Conservation (phyloP, 2,797 vertebrate species). For the Florisuga fusca region DNA sequence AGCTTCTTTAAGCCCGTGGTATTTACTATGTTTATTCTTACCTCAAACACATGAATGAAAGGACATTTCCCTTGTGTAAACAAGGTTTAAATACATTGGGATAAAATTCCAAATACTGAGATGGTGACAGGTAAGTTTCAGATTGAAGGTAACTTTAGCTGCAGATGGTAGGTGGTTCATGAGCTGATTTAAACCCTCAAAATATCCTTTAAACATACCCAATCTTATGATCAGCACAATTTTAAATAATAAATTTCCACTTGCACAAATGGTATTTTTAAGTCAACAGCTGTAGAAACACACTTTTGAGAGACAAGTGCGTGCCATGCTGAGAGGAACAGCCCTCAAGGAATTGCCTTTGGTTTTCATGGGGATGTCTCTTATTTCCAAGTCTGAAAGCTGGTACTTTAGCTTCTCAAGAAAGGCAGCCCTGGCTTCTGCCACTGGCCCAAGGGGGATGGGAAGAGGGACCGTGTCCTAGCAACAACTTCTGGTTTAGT, state of each 20-base stretch:
- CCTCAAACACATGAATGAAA: background rate
- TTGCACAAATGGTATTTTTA: background rate
- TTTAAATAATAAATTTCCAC: background rate
- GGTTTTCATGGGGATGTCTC: background rate
- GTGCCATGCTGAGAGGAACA: background rate
- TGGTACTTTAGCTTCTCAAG: background rate
- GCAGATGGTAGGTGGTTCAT: background rate
- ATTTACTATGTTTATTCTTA: constrained; percentile 22
- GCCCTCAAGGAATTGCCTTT: background rate
- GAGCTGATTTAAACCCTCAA: background rate
- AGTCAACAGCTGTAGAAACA: background rate
- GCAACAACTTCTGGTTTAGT: background rate
- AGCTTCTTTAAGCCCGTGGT: background rate
- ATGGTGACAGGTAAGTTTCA: background rate
- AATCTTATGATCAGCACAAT: background rate
- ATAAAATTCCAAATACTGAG: background rate
- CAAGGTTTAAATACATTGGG: background rate
- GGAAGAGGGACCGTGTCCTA: background rate
- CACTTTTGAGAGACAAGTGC: background rate
- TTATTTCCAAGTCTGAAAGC: background rate
- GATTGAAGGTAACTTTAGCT: background rate
- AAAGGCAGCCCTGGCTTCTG: background rate
- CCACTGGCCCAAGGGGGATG: background rate
- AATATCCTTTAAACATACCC: background rate
- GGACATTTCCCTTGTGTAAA: background rate